These are phyloP conservation scores for Xiphias gladius DNA, from an alignment of 2,113 vertebrate genomes.

Conservation along the genomic window DNA sequence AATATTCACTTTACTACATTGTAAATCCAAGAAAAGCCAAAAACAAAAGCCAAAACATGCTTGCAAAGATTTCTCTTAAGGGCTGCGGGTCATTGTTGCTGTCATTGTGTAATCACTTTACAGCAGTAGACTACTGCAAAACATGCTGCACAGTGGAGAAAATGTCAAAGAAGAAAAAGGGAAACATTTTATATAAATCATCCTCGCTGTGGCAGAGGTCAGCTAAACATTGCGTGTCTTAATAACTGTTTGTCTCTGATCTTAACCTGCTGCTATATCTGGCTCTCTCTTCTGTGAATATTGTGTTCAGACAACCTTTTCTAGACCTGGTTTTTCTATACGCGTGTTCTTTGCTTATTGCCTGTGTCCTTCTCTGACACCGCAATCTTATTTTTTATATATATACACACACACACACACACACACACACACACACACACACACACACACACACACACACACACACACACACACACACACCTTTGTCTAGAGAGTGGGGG, in stretches of 20 bases:
- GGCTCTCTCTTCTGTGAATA: not conserved
- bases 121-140: not conserved
- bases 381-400: not conserved
- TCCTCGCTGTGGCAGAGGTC: not conserved
- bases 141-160: not conserved
- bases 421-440: no score
- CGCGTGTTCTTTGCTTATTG: not conserved
- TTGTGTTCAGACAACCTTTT: not conserved
- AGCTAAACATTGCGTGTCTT: not conserved
- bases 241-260: not conserved
- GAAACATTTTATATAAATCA: not conserved
- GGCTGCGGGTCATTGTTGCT: not conserved
- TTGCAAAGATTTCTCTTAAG: not conserved
- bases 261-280: not conserved
- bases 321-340: not conserved
- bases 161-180: not conserved
- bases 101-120: not conserved
- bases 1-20: no score
- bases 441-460: no score
- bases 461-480: not conserved
- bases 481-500: not conserved
- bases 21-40: no score
- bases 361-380: slow-evolving; percentile 3
- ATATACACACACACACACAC: no score
- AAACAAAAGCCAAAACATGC: not conserved